Base-by-base conservation (phyloP, 92 coral and sea anemone genomes). In the Muricea muricata region DNA sequence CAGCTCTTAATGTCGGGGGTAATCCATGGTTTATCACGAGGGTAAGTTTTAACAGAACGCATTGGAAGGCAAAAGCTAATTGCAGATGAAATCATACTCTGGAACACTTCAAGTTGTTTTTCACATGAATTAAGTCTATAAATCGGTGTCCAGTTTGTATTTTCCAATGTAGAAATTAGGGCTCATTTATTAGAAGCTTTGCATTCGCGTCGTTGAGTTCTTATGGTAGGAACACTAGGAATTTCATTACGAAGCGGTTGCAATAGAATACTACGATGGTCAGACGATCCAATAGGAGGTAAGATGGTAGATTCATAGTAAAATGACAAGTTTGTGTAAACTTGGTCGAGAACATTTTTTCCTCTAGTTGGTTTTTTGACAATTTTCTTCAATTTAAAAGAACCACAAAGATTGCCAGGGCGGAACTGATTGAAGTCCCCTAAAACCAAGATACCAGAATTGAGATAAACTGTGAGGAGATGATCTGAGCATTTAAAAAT, bases 11-110 rank as follows among this genome's bases (percentile, higher is more conserved):
- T 87, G 47, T 87, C 87, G 17, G 52, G 72, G 63, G 80, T 87
- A 30, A 81, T 41, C 90, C 87, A 87, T 37, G 87, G 87, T 79
- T 82, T 87, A 66, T 87, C 91, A 58, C 71, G 61, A 31, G 87
- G 82, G 72, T 87, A 75, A n/a, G 34, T 48, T 82, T 87, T 87
- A 47, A 82, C 75, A 37, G 46, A 46, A 24, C 88, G 79, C 50
- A 73, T 78, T 33, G 91, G 91, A 52, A 87, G 87, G 55, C 81
- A 55, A 31, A 25, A 61, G 45, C 83, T 54, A 15, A 87, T 70
- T 46, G 82, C 87, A 12, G 6, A 21, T 20, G 65, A 54, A 2
- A 78, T 47, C 17, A 25, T 67, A 11, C 30, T 35, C 83, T 78
- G 83, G 41, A 78, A 78, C 6, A 32, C 47, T 28, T 78, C 46